phyloP scores from a whole-genome alignment of 30 jellyfish, hydroid and myxozoan species.

The Chironex yamaguchii region DNA sequence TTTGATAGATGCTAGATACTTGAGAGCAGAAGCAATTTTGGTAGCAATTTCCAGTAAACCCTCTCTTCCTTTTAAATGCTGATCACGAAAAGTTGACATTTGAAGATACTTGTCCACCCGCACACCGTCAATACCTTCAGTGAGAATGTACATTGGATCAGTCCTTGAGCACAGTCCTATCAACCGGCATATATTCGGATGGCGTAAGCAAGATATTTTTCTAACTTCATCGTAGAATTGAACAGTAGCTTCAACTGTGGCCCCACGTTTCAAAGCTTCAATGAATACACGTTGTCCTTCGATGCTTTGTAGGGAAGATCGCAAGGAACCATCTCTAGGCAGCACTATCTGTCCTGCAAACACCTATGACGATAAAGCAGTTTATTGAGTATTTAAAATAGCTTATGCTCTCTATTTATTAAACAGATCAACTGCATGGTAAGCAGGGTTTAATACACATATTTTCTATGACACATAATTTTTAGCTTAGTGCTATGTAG shows the following conservation, averaged over 20 bases:
- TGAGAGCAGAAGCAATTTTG: constrained; percentile 67
- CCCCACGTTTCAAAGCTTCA: constrained; percentile 65
- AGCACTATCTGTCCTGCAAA: constrained; percentile 73
- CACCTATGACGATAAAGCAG: constrained; percentile 15
- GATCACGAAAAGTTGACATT: constrained; percentile 25
- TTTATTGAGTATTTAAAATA: background rate
- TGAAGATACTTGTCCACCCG: constrained; percentile 71
- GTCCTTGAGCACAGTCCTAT: constrained; percentile 63
- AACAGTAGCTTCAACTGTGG: constrained; percentile 71
- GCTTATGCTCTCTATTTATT: background rate
- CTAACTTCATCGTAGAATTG: constrained; percentile 66
- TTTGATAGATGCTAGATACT: constrained; percentile 68
- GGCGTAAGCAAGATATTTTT: constrained; percentile 65
- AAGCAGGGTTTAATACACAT: no score
- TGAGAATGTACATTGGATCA: constrained; percentile 68
- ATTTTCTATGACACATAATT: no score
- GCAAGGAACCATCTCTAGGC: constrained; percentile 48
- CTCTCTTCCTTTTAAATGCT: constrained; percentile 51
- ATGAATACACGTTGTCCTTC: constrained; percentile 71
- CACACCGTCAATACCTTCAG: constrained; percentile 79
- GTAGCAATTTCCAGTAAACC: constrained; percentile 65
- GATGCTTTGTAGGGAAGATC: constrained; percentile 46
- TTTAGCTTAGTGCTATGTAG: no score
- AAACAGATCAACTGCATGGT: background rate
- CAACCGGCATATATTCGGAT: constrained; percentile 77